Evolutionary conservation across 2,113 vertebrate genomes (phyloP), one percentile per base, ranked within the genome.

Genomic region (Tyrannus savana): DNA sequence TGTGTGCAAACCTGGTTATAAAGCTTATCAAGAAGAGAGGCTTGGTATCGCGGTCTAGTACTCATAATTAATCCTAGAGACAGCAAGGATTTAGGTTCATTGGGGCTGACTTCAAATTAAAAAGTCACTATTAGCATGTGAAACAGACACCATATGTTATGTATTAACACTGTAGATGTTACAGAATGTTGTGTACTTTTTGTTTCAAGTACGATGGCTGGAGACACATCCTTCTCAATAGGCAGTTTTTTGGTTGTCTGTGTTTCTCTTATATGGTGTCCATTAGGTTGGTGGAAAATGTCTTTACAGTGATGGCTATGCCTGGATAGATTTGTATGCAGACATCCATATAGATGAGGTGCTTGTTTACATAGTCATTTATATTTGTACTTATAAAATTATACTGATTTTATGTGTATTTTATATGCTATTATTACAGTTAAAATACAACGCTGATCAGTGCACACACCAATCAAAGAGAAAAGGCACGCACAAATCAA

Each of bases 41-140:
- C 96, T 98, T 97, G 97, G 90, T 97, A 81, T 92, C 97, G 89
- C 96, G 97, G 97, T 96, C 97, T 98, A 97, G 96, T 97, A 97
- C 96, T 97, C 97, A 96, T 97, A 97, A 98, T 98, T 98, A 98
- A 98, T 98, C 97, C 98, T 84, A 75, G 97, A 98, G 97, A 97
- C 97, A 96, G 96, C 82, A 31, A 22, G 95, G 98, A 98, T 98
- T 98, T 98, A 97, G 95, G 92, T 96, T 97, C 97, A 95, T 98
- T 96, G 96, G 97, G 96, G 96, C 96, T 97, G 95, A 97, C 97
- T 98, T 98, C 93, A 98, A 98, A 98, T 98, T 97, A 98, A 98
- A 97, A 98, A 98, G 97, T 97, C 97, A 97, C 97, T 93, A 96
- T 98, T 97, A 96, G 96, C 78, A 72, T 97, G 96, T 95, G 97